phyloP scores from a whole-genome alignment of 2,888 invertebrate species.

The Caenorhabditis panamensis region DNA sequence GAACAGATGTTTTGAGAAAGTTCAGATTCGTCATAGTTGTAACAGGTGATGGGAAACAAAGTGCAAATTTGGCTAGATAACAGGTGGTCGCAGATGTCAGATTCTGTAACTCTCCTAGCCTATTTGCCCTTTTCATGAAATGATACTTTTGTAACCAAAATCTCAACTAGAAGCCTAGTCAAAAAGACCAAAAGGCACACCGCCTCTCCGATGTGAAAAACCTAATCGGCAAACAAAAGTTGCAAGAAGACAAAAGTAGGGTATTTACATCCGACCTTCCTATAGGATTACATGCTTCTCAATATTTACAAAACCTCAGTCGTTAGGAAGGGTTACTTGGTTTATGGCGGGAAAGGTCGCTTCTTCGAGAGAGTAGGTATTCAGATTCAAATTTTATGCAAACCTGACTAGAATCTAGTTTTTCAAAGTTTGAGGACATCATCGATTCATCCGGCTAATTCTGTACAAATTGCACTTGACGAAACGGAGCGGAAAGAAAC shows the following conservation, averaged over 20 bases:
- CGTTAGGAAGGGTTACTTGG: constrained; percentile 8
- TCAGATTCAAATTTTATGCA: constrained; percentile 6
- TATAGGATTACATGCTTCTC: constrained; percentile 3
- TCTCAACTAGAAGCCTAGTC: too few species aligned
- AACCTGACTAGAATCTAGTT: neutral
- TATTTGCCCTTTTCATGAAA: too few species aligned
- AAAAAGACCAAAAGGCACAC: too few species aligned
- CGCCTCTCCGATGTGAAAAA: too few species aligned
- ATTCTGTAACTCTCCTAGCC: too few species aligned
- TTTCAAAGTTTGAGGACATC: neutral
- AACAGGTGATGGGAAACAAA: too few species aligned
- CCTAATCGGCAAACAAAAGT: neutral
- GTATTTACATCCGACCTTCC: neutral
- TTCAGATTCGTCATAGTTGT: too few species aligned
- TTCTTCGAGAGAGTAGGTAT: neutral
- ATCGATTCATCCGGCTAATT: constrained; percentile 1
- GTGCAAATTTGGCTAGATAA: too few species aligned
- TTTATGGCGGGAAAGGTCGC: constrained; percentile 20
- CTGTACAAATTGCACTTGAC: constrained; percentile 27
- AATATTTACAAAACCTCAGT: neutral
- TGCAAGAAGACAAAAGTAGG: neutral
- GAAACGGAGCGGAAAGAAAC: neutral
- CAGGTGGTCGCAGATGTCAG: too few species aligned
- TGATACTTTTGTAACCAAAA: too few species aligned
- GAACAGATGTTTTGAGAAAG: neutral